These are phyloP conservation scores for Melieria omissa DNA, from an alignment of 2,888 invertebrate genomes.

Conservation along the genomic window DNA sequence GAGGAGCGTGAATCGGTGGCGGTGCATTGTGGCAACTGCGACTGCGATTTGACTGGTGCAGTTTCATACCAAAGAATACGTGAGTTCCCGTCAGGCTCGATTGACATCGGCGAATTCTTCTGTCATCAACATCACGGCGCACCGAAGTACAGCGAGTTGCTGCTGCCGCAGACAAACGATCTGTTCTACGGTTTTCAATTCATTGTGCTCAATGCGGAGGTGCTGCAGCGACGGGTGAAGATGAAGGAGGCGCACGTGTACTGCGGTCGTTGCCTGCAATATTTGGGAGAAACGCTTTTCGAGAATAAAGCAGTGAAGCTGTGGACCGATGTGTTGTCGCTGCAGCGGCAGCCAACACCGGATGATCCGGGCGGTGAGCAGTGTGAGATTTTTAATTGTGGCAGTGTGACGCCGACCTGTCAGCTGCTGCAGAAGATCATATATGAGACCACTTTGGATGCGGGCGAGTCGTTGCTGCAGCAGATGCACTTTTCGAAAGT, in stretches of 20 bases:
- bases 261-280: conserved; percentile 54
- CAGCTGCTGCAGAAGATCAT: conserved; percentile 51
- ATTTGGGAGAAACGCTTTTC: conserved; percentile 53
- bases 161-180: conserved; percentile 53
- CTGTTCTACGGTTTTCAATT: conserved; percentile 61
- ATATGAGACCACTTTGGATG: conserved; percentile 41
- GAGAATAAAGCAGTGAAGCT: conserved; percentile 54
- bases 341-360: conserved; percentile 37
- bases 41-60: conserved; percentile 41
- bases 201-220: conserved; percentile 50
- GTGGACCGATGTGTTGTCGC: conserved; percentile 56
- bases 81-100: conserved; percentile 59
- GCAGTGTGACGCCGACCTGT: conserved; percentile 37
- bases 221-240: conserved; percentile 36
- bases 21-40: conserved; percentile 54
- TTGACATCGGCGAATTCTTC: conserved; percentile 62
- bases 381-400: conserved; percentile 8
- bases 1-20: conserved; percentile 28
- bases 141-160: conserved; percentile 45
- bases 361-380: not conserved
- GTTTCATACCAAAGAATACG: conserved; percentile 51
- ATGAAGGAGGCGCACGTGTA: conserved; percentile 51
- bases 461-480: conserved; percentile 39
- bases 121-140: conserved; percentile 56
- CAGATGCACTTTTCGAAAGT: conserved; percentile 54